Base-by-base conservation (phyloP, 1,140 invertebrate species). In the Zaprionus camerounensis region DNA sequence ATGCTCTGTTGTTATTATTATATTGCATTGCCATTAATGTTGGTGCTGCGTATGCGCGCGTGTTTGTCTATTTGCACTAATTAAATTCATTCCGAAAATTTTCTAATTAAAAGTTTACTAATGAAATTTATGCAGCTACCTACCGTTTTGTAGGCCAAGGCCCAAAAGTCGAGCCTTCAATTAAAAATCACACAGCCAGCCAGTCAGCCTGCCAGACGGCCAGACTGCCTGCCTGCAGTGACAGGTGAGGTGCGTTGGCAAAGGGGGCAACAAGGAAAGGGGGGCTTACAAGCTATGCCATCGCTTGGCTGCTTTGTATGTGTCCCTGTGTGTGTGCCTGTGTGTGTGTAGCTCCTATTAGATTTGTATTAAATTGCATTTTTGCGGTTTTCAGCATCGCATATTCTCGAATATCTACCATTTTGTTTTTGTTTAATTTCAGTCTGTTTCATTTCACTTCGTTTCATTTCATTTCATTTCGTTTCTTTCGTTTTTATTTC, bases 91-190 rank as follows among this genome's bases (percentile, higher is more conserved):
- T 71, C 71, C 74, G 55, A 82, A 82, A 82, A 82, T 82, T 82
- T 82, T 82, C 80, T 82, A 82, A 82, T 82, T 82, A 82, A 82
- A 82, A 82, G 80, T 82, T 82, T 82, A 82, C 80, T 82, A 82
- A 82, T 82, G 80, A 82, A 82, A 82, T 82, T 82, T 82, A 82
- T 82, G 80, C 80, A 82, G 80, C 80, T 78, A 74, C 80, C 78
- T 78, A 74, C 80, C 78, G 80, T 70, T 44, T 58, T 73, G 62
- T 62, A 41, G 75, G 51, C 56, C 46, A 80, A 82, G 82, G 80
- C 80, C 76, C 80, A 82, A 82, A 82, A 82, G 80, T 82, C 80
- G 80, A 66, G 80, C 80, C 82, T 82, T 82, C 80, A 82, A 82
- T 82, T 82, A 82, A 82, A 82, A 82, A 82, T 82, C 80, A 76